Evolutionary conservation across 2,888 invertebrate genomes (phyloP).

Genomic region (Notocelia uddmanniana): DNA sequence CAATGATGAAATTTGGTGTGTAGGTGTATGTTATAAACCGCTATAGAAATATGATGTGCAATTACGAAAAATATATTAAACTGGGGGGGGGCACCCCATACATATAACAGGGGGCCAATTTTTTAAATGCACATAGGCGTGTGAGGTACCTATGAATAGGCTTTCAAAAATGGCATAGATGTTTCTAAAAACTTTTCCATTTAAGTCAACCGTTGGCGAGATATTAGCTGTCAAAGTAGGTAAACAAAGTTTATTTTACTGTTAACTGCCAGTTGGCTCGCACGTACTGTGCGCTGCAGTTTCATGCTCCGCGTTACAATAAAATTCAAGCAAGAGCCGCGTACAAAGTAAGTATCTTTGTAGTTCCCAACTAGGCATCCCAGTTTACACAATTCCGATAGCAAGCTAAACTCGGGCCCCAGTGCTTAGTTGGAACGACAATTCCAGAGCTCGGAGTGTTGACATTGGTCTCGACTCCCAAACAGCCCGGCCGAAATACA

Average conservation of each 20-base stretch:
- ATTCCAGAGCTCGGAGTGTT: slow-evolving; percentile 40
- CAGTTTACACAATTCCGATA: slow-evolving; percentile 42
- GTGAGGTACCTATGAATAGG: too few species aligned
- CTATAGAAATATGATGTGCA: too few species aligned
- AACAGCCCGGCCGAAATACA: slow-evolving; percentile 39
- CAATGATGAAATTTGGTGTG: too few species aligned
- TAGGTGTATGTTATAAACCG: too few species aligned
- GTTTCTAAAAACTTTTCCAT: too few species aligned
- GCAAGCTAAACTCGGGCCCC: slow-evolving; percentile 43
- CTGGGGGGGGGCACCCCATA: too few species aligned
- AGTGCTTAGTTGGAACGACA: slow-evolving; percentile 41
- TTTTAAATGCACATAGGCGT: too few species aligned
- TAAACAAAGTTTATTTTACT: slow-evolving; percentile 36
- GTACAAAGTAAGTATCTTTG: slow-evolving; percentile 45
- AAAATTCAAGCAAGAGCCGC: slow-evolving; percentile 39
- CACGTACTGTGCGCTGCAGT: slow-evolving; percentile 35
- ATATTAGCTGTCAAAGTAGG: slow-evolving; percentile 3
- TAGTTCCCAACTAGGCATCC: slow-evolving; percentile 42
- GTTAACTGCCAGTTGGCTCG: slow-evolving; percentile 36
- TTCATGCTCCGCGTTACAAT: slow-evolving; percentile 42
- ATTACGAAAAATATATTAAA: too few species aligned
- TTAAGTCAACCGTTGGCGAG: too few species aligned
- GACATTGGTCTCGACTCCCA: slow-evolving; percentile 42
- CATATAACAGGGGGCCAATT: too few species aligned
- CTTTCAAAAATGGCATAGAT: too few species aligned